Base-by-base conservation (phyloP, 2,113 vertebrate genomes). In the Pelmatolapia mariae region DNA sequence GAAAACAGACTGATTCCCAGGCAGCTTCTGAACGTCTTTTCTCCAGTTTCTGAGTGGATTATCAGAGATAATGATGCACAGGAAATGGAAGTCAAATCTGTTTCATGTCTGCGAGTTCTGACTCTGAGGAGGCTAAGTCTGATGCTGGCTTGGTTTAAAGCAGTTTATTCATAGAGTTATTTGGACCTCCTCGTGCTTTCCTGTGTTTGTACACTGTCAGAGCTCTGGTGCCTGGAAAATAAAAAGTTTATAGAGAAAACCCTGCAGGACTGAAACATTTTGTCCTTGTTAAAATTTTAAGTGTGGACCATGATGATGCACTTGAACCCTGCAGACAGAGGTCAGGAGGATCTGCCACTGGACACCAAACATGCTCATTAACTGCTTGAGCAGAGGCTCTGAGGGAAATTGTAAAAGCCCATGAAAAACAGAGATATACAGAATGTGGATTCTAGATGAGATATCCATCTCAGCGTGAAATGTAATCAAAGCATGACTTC, bases 211-310 rank as follows among this genome's bases (percentile, higher is more conserved):
- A 15, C 18, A 22, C 40, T 50, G n/a, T 24, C 59, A 33, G 78
- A 43, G 15, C 54, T 38, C 53, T 15, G 71, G 61, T 47, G 31
- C 52, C 36, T 76, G 45, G 54, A 66, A 50, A 40, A 85, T 19
- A 57, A 78, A 82, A 13, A 12, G 22, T 90, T 90, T 87, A 90
- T 52, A 45, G 61, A 81, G 36, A 59, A 80, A 68, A 53, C 15
- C 54, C 26, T 12, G 22, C 11, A 53, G 81, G 86, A 85, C 50
- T 47, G 81, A 91, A 89, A 88, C 80, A 87, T 88, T 81, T 56
- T 73, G 87, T 56, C 26, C 73, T 86, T 26, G 82, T 88, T 91
- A 83, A 90, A 92, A n/a, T 66, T 83, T 87, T 90, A 87, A 90
- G 78, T 54, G 61, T 54, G 2, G 56, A 26, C 57, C n/a, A 29